Conservation (phyloP, 1,140 invertebrate genomes). For the Dinoponera quadriceps region DNA sequence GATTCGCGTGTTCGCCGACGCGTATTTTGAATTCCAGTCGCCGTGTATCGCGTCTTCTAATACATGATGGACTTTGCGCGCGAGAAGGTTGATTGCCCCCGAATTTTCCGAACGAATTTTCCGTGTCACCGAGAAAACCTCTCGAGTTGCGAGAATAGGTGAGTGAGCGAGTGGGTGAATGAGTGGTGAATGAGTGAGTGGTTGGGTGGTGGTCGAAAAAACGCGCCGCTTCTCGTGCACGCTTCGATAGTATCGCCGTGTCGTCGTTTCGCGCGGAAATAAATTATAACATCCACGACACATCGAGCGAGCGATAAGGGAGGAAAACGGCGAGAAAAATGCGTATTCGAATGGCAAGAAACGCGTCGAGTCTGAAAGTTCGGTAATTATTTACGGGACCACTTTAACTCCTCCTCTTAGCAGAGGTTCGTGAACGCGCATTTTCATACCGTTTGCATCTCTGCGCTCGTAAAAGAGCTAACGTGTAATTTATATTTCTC, state of each 20-base stretch:
- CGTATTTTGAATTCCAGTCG: conserved; percentile 22
- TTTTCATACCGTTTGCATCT: background rate
- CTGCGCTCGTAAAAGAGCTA: background rate
- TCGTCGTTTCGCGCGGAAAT: no score
- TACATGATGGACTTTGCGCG: conserved; percentile 26
- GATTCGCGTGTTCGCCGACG: no score
- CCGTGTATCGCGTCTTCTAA: conserved; percentile 15
- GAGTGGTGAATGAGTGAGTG: background rate
- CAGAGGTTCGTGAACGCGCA: background rate
- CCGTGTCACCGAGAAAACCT: conserved; percentile 8
- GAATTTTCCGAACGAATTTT: conserved; percentile 44
- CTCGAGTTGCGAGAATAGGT: background rate
- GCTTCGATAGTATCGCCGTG: no score
- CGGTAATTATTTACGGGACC: conserved; percentile 28
- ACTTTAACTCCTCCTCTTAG: conserved; percentile 7
- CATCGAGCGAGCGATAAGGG: background rate
- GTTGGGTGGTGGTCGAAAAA: no score
- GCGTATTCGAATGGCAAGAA: background rate
- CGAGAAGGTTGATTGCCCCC: background rate
- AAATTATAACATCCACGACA: no score
- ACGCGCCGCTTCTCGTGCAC: no score
- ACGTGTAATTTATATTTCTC: background rate
- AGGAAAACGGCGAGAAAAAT: background rate
- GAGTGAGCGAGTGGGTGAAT: background rate
- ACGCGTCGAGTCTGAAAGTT: conserved; percentile 19